Evolutionary conservation across 2,797 vertebrate genomes (phyloP).

Genomic region (Miichthys miiuy): DNA sequence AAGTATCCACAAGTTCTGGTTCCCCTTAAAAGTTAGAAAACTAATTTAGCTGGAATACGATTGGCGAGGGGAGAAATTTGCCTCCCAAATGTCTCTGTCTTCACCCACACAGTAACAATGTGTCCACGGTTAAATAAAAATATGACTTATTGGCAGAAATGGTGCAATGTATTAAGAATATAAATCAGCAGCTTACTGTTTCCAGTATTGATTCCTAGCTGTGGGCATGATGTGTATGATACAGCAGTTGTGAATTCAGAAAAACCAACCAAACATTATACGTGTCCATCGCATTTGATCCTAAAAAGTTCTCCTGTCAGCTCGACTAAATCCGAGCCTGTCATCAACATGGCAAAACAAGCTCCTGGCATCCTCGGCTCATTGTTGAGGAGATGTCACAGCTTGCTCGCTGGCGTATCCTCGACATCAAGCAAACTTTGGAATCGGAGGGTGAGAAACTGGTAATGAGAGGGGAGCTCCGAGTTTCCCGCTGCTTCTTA

Average conservation of each 20-base stretch:
- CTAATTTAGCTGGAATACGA: conserved; percentile 6
- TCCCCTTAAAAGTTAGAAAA: conserved; percentile 41
- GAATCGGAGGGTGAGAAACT: conserved; percentile 48
- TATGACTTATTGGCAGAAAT: conserved; percentile 21
- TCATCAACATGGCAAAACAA: conserved; percentile 66
- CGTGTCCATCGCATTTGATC: conserved; percentile 42
- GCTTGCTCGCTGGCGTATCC: conserved; percentile 35
- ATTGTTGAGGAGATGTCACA: conserved; percentile 58
- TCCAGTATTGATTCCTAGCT: neutral
- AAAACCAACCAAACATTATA: conserved; percentile 7
- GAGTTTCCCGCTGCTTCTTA: conserved; percentile 47
- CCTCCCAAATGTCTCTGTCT: conserved; percentile 17
- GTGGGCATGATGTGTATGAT: conserved; percentile 5
- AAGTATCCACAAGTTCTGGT: conserved; percentile 4
- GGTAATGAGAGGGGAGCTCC: conserved; percentile 74
- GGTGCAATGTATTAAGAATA: conserved; percentile 3
- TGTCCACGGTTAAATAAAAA: conserved; percentile 35
- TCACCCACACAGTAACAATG: conserved; percentile 42
- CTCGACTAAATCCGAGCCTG: conserved; percentile 21
- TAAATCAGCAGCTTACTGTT: conserved; percentile 7
- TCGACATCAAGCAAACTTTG: conserved; percentile 47
- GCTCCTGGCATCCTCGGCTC: conserved; percentile 52
- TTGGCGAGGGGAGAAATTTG: conserved; percentile 20
- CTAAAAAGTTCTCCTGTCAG: conserved; percentile 33
- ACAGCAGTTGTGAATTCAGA: neutral